phyloP scores from a whole-genome alignment of 2,888 invertebrate genomes.

The Reticulitermes lucifugus region DNA sequence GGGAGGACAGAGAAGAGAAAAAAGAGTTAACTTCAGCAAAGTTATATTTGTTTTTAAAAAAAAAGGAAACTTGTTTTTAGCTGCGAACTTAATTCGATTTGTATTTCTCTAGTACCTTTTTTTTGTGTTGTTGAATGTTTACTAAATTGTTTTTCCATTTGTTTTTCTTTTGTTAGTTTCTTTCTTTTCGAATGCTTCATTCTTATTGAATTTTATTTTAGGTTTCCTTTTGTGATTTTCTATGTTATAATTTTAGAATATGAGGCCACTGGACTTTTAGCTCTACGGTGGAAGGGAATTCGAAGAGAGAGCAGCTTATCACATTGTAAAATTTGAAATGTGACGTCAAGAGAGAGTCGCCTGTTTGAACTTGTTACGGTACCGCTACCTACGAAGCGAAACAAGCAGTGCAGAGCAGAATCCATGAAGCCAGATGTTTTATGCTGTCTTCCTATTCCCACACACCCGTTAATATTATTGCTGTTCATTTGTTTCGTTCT shows the following conservation, averaged over 20 bases:
- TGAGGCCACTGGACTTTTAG: background rate
- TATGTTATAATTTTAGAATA: background rate
- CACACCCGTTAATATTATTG: no score
- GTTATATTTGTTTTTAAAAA: background rate
- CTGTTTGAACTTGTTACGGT: background rate
- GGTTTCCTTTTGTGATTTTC: slow-evolving; percentile 18
- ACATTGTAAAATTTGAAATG: background rate
- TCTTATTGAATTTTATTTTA: background rate
- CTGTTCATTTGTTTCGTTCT: no score
- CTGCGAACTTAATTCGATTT: slow-evolving; percentile 36
- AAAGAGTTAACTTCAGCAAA: slow-evolving; percentile 31
- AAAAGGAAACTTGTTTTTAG: slow-evolving; percentile 23
- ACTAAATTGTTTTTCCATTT: slow-evolving; percentile 33
- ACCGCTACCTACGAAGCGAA: background rate
- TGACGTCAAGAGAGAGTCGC: background rate
- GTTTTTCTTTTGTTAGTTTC: background rate
- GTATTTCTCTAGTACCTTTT: background rate
- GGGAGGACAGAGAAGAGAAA: background rate
- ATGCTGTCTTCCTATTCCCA: no score
- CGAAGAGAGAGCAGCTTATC: background rate
- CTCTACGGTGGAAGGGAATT: background rate
- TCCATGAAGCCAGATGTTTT: no score
- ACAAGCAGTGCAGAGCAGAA: background rate
- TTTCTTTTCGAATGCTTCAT: background rate
- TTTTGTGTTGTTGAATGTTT: background rate